A percentile compares a stretch with the other conserved stretches of the same genome.
These are phyloP conservation scores for Scalopus aquaticus DNA, from an alignment of 2,113 vertebrate genomes.

Conservation along the genomic window DNA sequence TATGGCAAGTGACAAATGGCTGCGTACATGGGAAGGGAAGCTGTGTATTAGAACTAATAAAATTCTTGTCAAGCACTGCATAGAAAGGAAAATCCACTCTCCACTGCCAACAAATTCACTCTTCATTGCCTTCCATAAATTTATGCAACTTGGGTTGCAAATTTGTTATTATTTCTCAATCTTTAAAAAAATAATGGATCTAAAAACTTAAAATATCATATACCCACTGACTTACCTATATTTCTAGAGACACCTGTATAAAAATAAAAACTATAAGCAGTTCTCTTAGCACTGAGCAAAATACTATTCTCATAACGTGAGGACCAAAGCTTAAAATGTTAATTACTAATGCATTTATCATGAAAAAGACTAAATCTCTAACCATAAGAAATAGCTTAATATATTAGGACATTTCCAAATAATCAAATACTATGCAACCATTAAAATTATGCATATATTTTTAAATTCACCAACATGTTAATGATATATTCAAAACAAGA, in stretches of 20 bases:
- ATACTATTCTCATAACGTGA: background rate
- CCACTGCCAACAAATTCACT: conserved; percentile 48
- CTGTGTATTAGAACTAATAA: conserved; percentile 55
- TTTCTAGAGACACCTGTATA: conserved; percentile 28
- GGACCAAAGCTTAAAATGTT: conserved; percentile 25
- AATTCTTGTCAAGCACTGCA: conserved; percentile 52
- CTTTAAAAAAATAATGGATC: conserved; percentile 47
- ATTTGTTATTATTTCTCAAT: conserved; percentile 61
- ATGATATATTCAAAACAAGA: background rate
- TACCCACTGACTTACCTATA: background rate
- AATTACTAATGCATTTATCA: conserved; percentile 23
- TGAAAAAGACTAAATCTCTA: background rate
- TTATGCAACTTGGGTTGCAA: conserved; percentile 33
- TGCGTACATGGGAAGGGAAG: conserved; percentile 60
- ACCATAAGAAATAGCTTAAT: background rate
- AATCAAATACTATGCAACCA: background rate
- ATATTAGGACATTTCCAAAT: background rate
- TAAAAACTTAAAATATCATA: conserved; percentile 34
- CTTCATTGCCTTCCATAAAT: conserved; percentile 66
- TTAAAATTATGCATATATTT: background rate
- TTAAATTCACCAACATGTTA: background rate
- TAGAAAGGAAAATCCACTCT: conserved; percentile 52
- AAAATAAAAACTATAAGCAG: background rate
- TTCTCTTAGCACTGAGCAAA: background rate
- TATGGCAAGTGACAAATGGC: conserved; percentile 62